A percentile compares a stretch with the other conserved stretches of the same genome.
Conservation (phyloP, 2,888 invertebrate species). For the Archips xylosteana region DNA sequence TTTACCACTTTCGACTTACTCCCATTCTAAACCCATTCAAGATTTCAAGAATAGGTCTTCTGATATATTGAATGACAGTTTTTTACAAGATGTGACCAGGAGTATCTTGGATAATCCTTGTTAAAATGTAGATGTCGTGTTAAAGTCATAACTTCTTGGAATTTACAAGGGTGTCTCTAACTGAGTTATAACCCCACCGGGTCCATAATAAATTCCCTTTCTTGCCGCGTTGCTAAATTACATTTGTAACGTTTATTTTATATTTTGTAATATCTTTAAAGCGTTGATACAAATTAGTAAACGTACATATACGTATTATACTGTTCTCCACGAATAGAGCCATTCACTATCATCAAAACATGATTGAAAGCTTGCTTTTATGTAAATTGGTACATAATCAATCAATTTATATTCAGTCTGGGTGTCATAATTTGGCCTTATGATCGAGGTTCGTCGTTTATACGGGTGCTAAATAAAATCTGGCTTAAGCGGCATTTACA, state of each 20-base stretch:
- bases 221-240: constrained; percentile 34
- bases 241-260: constrained; percentile 8
- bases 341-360: constrained; percentile 2
- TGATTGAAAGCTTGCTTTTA: constrained; percentile 13
- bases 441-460: constrained; percentile 52
- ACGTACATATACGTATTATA: not conserved
- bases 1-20: too few relatives aligned
- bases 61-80: too few relatives aligned
- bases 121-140: constrained; percentile 22
- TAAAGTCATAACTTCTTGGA: constrained; percentile 37
- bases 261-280: not conserved
- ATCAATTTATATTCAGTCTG: constrained; percentile 39
- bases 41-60: too few relatives aligned
- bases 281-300: not conserved
- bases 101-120: too few relatives aligned
- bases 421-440: constrained; percentile 52
- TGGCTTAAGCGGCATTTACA: not conserved
- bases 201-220: constrained; percentile 42
- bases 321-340: not conserved
- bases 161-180: constrained; percentile 36
- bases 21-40: too few relatives aligned
- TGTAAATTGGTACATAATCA: constrained; percentile 26
- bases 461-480: constrained; percentile 48
- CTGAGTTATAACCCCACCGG: constrained; percentile 34
- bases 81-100: too few relatives aligned